Evolutionary conservation across 2,888 invertebrate species (phyloP).

Genomic region (Emmelina monodactyla): DNA sequence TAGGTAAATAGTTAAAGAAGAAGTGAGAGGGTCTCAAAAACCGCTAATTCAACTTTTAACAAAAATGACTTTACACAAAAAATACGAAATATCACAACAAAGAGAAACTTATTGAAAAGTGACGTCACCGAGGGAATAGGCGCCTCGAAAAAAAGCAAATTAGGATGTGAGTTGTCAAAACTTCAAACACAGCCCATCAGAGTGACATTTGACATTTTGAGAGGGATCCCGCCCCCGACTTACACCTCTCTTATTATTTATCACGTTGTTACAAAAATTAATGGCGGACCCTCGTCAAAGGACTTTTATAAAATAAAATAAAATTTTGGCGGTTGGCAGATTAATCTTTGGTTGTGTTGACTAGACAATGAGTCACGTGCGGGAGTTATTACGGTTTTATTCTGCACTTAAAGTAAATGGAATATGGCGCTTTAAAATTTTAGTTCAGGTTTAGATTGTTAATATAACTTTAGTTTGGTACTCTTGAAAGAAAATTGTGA

Average conservation of each 20-base stretch:
- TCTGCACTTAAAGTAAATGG: no score
- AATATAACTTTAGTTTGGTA: no score
- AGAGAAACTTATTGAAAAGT: conserved; percentile 47
- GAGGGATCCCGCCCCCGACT: conserved; percentile 48
- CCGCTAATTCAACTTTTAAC: background rate
- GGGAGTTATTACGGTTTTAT: no score
- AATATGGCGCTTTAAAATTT: no score
- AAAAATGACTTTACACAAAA: conserved; percentile 17
- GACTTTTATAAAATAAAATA: conserved; percentile 61
- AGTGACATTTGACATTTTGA: conserved; percentile 32
- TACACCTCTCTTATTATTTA: conserved; percentile 64
- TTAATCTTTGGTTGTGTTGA: conserved; percentile 58
- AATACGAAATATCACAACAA: conserved; percentile 46
- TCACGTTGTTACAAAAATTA: conserved; percentile 64
- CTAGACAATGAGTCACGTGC: no score
- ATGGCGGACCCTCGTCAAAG: conserved; percentile 63
- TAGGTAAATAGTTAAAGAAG: no score
- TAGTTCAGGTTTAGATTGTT: no score
- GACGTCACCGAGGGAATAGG: conserved; percentile 36
- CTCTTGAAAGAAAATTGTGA: no score
- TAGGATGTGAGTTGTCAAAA: conserved; percentile 61
- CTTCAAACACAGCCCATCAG: conserved; percentile 58
- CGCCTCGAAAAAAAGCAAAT: conserved; percentile 44
- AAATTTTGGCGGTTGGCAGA: conserved; percentile 49
- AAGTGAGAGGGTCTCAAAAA: background rate